phyloP scores from a whole-genome alignment of 2,888 invertebrate species.

The Epinotia brunnichana region DNA sequence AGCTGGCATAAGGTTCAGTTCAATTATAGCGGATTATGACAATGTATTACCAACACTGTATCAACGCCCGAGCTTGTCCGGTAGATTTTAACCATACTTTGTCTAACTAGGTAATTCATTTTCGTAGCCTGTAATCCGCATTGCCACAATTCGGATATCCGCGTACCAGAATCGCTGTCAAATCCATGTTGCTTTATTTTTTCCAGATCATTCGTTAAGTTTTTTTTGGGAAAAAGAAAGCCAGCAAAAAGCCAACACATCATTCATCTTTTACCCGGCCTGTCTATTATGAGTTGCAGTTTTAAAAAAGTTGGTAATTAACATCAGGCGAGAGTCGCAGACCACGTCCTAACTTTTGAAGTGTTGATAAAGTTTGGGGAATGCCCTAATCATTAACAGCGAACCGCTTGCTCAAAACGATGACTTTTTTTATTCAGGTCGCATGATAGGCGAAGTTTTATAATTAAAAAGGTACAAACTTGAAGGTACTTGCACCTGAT shows the following conservation, averaged over 20 bases:
- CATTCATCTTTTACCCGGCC: constrained; percentile 79
- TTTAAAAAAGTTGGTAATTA: constrained; percentile 82
- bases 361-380: constrained; percentile 75
- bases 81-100: constrained; percentile 39
- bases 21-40: constrained; percentile 65
- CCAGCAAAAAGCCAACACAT: constrained; percentile 69
- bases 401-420: constrained; percentile 55
- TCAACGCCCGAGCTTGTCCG: constrained; percentile 48
- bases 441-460: constrained; percentile 58
- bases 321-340: constrained; percentile 70
- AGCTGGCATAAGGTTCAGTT: constrained; percentile 63
- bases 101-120: constrained; percentile 40
- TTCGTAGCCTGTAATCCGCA: constrained; percentile 24
- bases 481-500: constrained; percentile 29
- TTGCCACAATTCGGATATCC: constrained; percentile 30
- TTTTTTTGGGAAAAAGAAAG: constrained; percentile 58
- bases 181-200: constrained; percentile 59
- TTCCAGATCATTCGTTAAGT: constrained; percentile 58
- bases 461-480: constrained; percentile 55
- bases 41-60: constrained; percentile 56
- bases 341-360: constrained; percentile 75
- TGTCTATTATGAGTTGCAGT: constrained; percentile 83
- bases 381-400: constrained; percentile 78
- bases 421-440: constrained; percentile 53
- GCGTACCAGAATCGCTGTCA: constrained; percentile 50